Evolutionary conservation across 2,888 invertebrate species (phyloP).

Genomic region (Thyatira batis): DNA sequence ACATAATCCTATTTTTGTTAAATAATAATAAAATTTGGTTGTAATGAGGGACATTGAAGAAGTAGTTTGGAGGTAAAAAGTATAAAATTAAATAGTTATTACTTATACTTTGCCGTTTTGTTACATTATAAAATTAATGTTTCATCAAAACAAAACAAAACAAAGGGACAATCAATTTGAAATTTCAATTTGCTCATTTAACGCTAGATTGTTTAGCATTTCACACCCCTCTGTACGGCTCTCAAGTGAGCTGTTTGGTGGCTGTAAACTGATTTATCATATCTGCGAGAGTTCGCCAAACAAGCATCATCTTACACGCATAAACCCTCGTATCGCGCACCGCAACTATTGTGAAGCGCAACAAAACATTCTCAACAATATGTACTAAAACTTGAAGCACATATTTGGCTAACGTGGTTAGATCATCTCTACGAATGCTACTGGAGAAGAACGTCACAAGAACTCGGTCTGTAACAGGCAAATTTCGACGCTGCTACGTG

Average conservation of each 20-base stretch:
- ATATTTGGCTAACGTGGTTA: slow-evolving; percentile 65
- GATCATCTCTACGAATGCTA: slow-evolving; percentile 48
- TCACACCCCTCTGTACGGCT: slow-evolving; percentile 59
- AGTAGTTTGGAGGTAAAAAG: background rate
- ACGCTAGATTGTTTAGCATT: slow-evolving; percentile 65
- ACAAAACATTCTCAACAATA: slow-evolving; percentile 73
- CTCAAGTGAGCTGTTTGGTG: slow-evolving; percentile 73
- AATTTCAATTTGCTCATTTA: slow-evolving; percentile 74
- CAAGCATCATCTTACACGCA: slow-evolving; percentile 82
- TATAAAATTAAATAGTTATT: background rate
- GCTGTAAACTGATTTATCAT: slow-evolving; percentile 81
- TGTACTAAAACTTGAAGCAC: slow-evolving; percentile 65
- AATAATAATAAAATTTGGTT: background rate
- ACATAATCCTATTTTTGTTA: background rate
- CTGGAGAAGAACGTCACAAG: slow-evolving; percentile 42
- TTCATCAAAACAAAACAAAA: slow-evolving; percentile 15
- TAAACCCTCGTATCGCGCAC: slow-evolving; percentile 73
- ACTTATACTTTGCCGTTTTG: no score
- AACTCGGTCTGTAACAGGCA: slow-evolving; percentile 13
- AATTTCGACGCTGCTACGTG: slow-evolving; percentile 36
- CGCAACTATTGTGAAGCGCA: slow-evolving; percentile 45
- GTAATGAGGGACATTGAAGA: background rate
- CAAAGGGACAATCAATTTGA: slow-evolving; percentile 36
- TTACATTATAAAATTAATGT: background rate
- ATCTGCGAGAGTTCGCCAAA: slow-evolving; percentile 72